Conservation (phyloP, 2,797 vertebrate genomes). For the Arrhamphus sclerolepis region DNA sequence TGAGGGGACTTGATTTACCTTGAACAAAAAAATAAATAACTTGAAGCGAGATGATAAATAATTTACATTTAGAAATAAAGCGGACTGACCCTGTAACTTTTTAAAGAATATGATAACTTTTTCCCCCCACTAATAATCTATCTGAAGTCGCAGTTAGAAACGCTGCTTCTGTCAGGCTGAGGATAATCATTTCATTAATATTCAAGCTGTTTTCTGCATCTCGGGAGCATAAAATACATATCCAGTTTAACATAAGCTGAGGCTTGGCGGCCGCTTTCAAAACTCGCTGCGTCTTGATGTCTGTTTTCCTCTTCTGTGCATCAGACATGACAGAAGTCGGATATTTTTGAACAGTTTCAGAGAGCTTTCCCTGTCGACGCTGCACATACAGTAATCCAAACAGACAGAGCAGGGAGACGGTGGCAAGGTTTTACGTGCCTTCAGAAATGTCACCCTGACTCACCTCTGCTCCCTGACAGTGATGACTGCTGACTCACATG, state of each 20-base stretch:
- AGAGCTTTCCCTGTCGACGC: conserved; percentile 31
- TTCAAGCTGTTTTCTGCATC: conserved; percentile 36
- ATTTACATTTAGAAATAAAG: too few species aligned
- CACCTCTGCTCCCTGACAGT: conserved; percentile 24
- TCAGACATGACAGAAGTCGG: conserved; percentile 29
- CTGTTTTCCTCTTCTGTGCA: conserved; percentile 15
- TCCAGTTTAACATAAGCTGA: conserved; percentile 26
- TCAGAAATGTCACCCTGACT: conserved; percentile 66
- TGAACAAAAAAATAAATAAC: too few species aligned
- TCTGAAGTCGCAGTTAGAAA: conserved; percentile 2
- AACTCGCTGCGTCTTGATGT: conserved; percentile 22
- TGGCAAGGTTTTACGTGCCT: conserved; percentile 65
- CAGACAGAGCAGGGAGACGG: conserved; percentile 58
- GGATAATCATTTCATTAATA: conserved; percentile 36
- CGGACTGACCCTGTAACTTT: too few species aligned
- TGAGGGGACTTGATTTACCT: too few species aligned
- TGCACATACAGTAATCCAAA: conserved; percentile 51
- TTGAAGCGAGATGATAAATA: too few species aligned
- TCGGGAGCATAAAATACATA: neutral
- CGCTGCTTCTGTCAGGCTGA: conserved; percentile 16
- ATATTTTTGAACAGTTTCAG: conserved; percentile 43
- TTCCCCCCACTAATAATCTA: neutral
- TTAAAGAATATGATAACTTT: too few species aligned
- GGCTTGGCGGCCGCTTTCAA: conserved; percentile 12
- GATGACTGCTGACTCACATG: conserved; percentile 23